Evolutionary conservation across 2,113 vertebrate species (phyloP), one percentile per base, ranked within the genome.

Genomic region (Struthio camelus): DNA sequence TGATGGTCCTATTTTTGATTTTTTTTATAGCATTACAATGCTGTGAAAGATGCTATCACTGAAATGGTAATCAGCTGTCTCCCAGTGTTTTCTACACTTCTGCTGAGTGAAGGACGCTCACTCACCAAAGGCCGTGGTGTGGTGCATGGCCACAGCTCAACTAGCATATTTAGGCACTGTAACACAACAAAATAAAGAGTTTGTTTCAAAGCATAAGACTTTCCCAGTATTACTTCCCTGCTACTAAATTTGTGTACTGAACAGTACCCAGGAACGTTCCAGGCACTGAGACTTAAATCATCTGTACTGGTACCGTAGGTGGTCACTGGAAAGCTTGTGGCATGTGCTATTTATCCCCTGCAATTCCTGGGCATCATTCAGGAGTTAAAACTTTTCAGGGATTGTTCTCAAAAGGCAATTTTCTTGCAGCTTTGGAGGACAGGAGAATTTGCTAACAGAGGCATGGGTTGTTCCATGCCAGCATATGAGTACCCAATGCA

Each of bases 91-190:
- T 36, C n/a, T 20, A n/a, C 3, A 0, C 70, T 92, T 77, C 27
- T 4, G 13, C n/a, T 77, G 71, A 28, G 40, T 61, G 53, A 66
- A 72, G 10, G 17, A 20, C 6, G 1, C 12, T 54, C 0, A 0
- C 6, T 38, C 56, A 9, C 67, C 25, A 53, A 67, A 32, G 30
- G 8, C n/a, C 2, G 0, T 38, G 32, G 9, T 87, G 82, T 3
- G 0, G 14, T 61, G 14, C 7, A 8, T 1, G 3, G 73, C 20
- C 0, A 0, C 11, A 89, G 46, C n/a, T 38, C 28, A 72, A 56
- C 64, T 18, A 53, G 44, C 84, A 40, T 38, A 7, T 12, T 1
- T 61, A 51, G n/a, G 50, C 9, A 28, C 12, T 46, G 25, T 4
- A 23, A 59, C 19, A 40, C 30, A 58, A 5, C n/a, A 22, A 62